Evolutionary conservation across 2,888 invertebrate genomes (phyloP), one percentile per base, ranked within the genome.

Genomic region (Stenichneumon culpator): DNA sequence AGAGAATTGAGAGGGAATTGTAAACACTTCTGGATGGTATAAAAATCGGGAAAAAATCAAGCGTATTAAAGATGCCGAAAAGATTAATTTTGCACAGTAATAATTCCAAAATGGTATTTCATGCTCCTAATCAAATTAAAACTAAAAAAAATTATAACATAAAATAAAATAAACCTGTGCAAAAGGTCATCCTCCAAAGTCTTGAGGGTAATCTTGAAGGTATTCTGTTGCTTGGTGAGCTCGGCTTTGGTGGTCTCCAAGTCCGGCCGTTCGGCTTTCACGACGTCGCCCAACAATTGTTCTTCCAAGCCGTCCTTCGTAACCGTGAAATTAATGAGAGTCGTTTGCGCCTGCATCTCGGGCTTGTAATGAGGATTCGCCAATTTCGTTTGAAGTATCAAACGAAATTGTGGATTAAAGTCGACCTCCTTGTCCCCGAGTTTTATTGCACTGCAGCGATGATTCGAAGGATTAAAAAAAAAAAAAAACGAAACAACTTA

Each of bases 331-430:
- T 99, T 99, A 86, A 99, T 98, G 19, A 99, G 95, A 0, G 99
- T 99, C 7, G 98, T 97, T 94, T 99, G 99, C 0, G 99, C 99
- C 94, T 99, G 99, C 96, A 99, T 97, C 94, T 99, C 99, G 0
- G 99, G 99, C 92, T 99, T 98, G 93, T 98, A 99, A 94, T 99
- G 99, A 0, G 99, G 99, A 94, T 99, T 99, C 0, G 98, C 98
- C 84, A 99, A 94, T 94, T 99, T 99, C 0, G 99, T 99, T 93
- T 99, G 99, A 0, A 99, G 93, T 86, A 99, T 96, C 4, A 99
- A 95, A 11, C 97, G 96, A 94, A 99, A 99, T 68, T 95, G 95
- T 0, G 96, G 96, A 94, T 98, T 96, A 93, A 96, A 99, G 93
- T 99, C 98, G 39, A 99, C 96, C 94, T 99, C 99, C 91, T 97